Conservation (phyloP, 2,888 invertebrate genomes). For the Phrixothrix hirtus region DNA sequence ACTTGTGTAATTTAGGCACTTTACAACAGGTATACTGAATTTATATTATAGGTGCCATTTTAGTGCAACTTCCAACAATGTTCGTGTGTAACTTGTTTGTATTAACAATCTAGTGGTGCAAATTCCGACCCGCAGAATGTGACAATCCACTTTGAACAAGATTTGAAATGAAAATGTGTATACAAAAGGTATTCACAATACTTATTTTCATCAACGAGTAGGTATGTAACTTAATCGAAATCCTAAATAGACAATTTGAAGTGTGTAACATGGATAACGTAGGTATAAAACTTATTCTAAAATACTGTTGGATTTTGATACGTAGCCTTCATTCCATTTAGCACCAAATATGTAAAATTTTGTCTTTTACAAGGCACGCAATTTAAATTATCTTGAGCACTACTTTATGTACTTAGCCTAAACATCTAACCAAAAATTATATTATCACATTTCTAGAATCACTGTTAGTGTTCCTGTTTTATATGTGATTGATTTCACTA, state of each 20-base stretch:
- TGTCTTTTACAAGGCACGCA: constrained; percentile 21
- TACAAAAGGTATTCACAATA: background rate
- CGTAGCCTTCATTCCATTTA: constrained; percentile 12
- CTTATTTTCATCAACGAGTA: too few relatives aligned
- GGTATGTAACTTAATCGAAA: too few relatives aligned
- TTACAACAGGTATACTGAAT: too few relatives aligned
- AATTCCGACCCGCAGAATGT: constrained; percentile 28
- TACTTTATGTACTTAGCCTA: constrained; percentile 6
- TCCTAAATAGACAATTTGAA: too few relatives aligned
- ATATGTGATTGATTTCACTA: constrained; percentile 48
- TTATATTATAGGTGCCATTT: background rate
- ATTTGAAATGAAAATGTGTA: background rate
- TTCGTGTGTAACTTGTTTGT: background rate
- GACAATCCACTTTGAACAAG: too few relatives aligned
- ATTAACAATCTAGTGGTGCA: constrained; percentile 9
- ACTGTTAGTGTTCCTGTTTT: constrained; percentile 36
- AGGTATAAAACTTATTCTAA: constrained; percentile 14
- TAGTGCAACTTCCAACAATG: background rate
- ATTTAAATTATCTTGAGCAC: constrained; percentile 16
- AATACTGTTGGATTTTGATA: constrained; percentile 19
- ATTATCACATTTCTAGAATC: constrained; percentile 29
- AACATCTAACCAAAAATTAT: constrained; percentile 9
- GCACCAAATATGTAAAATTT: constrained; percentile 6
- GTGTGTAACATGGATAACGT: background rate
- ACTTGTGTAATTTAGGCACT: too few relatives aligned